Conservation (phyloP, 2,888 invertebrate species). For the Phrixothrix hirtus region DNA sequence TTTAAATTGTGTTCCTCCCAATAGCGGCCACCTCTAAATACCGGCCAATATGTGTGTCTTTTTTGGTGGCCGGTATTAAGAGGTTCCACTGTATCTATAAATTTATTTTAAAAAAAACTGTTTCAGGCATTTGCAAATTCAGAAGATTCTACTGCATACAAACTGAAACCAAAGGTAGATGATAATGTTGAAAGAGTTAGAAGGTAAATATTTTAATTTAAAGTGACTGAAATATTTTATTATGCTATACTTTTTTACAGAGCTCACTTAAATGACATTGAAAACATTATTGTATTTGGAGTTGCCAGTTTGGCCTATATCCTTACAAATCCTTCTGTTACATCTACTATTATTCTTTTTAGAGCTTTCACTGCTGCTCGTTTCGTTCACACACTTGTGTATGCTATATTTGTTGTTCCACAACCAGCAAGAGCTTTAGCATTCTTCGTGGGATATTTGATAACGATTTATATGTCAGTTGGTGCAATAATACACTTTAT, state of each 20-base stretch:
- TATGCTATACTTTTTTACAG: too few relatives aligned
- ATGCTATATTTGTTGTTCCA: slow-evolving; percentile 63
- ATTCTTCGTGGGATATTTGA: slow-evolving; percentile 39
- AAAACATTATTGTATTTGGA: slow-evolving; percentile 71
- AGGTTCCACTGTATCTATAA: too few relatives aligned
- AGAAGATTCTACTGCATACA: background rate
- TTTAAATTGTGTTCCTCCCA: too few relatives aligned
- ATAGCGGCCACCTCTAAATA: too few relatives aligned
- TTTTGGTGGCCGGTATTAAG: too few relatives aligned
- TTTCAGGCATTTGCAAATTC: slow-evolving; percentile 8
- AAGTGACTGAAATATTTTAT: too few relatives aligned
- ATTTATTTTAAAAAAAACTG: too few relatives aligned
- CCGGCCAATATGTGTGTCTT: too few relatives aligned
- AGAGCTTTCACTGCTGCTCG: slow-evolving; percentile 60
- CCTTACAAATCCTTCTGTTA: slow-evolving; percentile 61
- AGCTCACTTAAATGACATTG: slow-evolving; percentile 72
- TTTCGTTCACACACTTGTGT: slow-evolving; percentile 66
- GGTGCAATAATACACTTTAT: slow-evolving; percentile 20
- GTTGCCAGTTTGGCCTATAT: slow-evolving; percentile 65
- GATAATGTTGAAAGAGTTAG: slow-evolving; percentile 4
- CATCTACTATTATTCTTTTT: slow-evolving; percentile 60
- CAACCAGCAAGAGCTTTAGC: slow-evolving; percentile 56
- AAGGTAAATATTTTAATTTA: too few relatives aligned
- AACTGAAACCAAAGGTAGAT: slow-evolving; percentile 1
- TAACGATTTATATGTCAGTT: slow-evolving; percentile 40